These are phyloP conservation scores for Nomia melanderi DNA, from an alignment of 1,140 invertebrate genomes.

Conservation along the genomic window DNA sequence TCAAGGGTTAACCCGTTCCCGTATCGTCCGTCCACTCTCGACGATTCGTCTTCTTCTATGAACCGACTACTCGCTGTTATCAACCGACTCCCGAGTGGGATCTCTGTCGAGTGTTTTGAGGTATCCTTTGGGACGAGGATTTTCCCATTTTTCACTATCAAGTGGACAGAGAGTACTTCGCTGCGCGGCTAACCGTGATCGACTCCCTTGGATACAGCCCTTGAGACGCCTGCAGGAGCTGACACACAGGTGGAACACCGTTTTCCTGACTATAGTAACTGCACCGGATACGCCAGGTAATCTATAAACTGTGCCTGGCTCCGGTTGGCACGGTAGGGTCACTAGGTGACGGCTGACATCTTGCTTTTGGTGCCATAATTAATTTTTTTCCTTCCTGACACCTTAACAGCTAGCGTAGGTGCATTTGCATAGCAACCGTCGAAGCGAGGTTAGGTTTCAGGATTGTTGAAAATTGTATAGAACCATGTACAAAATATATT, in stretches of 20 bases:
- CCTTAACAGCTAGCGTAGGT: too few species aligned
- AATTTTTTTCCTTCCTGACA: too few species aligned
- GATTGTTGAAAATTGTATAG: too few species aligned
- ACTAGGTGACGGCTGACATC: slow-evolving; percentile 65
- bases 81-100: slow-evolving; percentile 28
- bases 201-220: slow-evolving; percentile 48
- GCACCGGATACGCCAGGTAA: slow-evolving; percentile 56
- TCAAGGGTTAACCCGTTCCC: too few species aligned
- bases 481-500: too few species aligned
- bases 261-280: slow-evolving; percentile 74
- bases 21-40: not conserved
- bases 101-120: slow-evolving; percentile 19
- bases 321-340: slow-evolving; percentile 72
- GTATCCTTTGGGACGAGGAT: slow-evolving; percentile 36
- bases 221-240: slow-evolving; percentile 36
- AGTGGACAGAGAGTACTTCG: slow-evolving; percentile 28
- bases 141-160: slow-evolving; percentile 46
- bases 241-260: slow-evolving; percentile 43
- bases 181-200: slow-evolving; percentile 46
- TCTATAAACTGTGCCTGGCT: slow-evolving; percentile 78
- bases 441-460: too few species aligned
- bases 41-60: not conserved
- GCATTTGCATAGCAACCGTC: too few species aligned
- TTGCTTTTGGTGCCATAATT: not conserved
- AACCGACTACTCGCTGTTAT: slow-evolving; percentile 1